Conservation (phyloP, 2,797 vertebrate genomes). For the Chaetodon trifasciatus region DNA sequence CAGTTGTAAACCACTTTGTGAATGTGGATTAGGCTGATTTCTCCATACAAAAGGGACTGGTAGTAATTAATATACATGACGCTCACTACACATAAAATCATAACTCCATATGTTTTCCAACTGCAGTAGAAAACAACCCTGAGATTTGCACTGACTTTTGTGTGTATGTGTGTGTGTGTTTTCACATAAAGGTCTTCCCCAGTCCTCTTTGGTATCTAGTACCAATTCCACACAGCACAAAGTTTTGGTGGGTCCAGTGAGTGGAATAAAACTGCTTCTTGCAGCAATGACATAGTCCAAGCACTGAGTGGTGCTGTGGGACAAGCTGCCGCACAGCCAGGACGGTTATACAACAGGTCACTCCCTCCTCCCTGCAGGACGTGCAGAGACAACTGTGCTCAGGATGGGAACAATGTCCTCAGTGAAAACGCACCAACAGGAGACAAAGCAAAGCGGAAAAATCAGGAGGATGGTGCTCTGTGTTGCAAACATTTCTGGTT, state of each 20-base stretch:
- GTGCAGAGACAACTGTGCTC: not conserved
- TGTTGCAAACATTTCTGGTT: not conserved
- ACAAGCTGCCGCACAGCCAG: constrained; percentile 10
- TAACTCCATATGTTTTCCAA: not conserved
- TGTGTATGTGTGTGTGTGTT: no score
- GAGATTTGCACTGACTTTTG: no score
- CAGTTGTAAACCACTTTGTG: no score
- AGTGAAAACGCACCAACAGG: not conserved
- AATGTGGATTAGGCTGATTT: no score
- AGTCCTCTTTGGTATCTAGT: not conserved
- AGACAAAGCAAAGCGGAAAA: not conserved
- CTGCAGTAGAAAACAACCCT: no score
- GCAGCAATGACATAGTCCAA: not conserved
- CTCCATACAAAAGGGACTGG: no score
- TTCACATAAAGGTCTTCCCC: not conserved
- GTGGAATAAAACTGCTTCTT: not conserved
- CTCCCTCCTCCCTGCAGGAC: constrained; percentile 2
- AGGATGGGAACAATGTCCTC: not conserved
- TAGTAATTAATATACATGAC: not conserved
- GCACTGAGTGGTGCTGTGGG: constrained; percentile 45
- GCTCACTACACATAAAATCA: not conserved
- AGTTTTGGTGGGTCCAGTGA: no score
- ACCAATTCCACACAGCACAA: not conserved
- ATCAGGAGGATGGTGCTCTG: no score
- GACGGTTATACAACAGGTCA: constrained; percentile 64